Base-by-base conservation (phyloP, 2,888 invertebrate species). In the Lycophotia porphyrea region DNA sequence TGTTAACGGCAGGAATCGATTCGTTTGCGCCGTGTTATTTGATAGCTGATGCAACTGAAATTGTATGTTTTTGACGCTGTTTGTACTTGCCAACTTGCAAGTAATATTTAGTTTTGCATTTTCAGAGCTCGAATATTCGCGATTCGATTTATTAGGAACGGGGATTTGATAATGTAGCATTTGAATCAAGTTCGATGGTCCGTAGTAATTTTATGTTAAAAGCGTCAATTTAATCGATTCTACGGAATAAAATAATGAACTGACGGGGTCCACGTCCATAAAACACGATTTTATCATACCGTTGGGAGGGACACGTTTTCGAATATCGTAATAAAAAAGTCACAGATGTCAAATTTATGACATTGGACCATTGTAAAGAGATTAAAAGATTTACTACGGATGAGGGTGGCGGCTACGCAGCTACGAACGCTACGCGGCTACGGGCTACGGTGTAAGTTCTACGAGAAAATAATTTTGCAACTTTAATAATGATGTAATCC, bases 321-420 rank as follows among this genome's bases (percentile, higher is more conserved):
- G 94, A 95, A 95, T 95, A 95, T 95, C 94, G 96, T 95, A 94
- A 95, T 96, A 96, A 96, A 96, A 96, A 96, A 96, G 95, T 96
- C 96, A 94, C 96, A 96, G 95, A 96, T 96, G 96, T 96, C 95
- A 95, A 95, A 96, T 96, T 96, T 96, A 96, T 96, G 95, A 95
- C 93, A 92, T 93, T 88, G 94, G 94, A 94, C 95, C 95, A 95
- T 95, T 96, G 96, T 94, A 95, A 95, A 96, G 95, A 95, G 96
- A 96, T 96, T 96, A 96, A 96, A 96, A 95, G 95, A 95, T 96
- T 96, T 96, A 96, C 92, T 93, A 93, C 92, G 93, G 91, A 90
- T 89, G 90, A 91, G 91, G 89, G 90, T 85, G 88, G 88, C 80
- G 75, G 88, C 91, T 89, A 88, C 90, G 78, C 80, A 74, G 89